Evolutionary conservation across 2,113 vertebrate genomes (phyloP).

Genomic region (Ploceus nigricollis): DNA sequence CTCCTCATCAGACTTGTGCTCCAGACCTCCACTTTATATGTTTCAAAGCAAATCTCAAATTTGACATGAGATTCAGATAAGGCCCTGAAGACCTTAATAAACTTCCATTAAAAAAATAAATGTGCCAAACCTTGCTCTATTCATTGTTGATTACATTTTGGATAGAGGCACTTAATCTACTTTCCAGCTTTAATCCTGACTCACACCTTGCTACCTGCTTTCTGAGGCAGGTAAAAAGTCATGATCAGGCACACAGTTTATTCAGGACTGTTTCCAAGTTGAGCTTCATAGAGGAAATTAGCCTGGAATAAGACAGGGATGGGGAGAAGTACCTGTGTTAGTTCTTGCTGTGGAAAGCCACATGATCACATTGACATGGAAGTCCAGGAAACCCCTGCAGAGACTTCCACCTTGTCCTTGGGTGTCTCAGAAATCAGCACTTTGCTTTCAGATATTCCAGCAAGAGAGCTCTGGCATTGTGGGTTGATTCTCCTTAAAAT

Average conservation of each 20-base stretch:
- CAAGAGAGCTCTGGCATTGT: background rate
- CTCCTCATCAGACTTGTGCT: background rate
- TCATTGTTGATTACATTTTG: background rate
- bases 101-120: background rate
- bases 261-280: background rate
- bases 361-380: accelerated
- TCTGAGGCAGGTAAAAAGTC: background rate
- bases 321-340: background rate
- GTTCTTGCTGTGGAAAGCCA: background rate
- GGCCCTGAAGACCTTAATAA: background rate
- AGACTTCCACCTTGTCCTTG: background rate
- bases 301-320: background rate
- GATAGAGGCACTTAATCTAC: background rate
- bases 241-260: background rate
- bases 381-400: background rate
- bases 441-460: background rate
- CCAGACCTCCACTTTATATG: background rate
- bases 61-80: background rate
- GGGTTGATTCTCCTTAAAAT: background rate
- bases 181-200: background rate
- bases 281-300: background rate
- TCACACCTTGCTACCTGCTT: background rate
- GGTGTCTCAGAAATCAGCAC: background rate
- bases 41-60: background rate
- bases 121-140: background rate